Conservation (phyloP, 2,888 invertebrate genomes). For the Morpho deidamia region DNA sequence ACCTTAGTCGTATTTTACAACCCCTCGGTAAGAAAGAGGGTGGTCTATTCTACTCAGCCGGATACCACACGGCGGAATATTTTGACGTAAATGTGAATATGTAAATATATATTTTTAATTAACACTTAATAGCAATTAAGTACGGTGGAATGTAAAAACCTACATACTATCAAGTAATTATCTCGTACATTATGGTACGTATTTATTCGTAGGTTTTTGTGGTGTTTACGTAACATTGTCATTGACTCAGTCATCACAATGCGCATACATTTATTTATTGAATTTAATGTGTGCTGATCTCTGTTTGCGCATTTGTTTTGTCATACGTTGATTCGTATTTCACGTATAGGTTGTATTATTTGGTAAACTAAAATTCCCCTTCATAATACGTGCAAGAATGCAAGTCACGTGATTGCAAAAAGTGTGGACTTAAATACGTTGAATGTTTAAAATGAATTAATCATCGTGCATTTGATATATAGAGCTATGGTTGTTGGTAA, state of each 20-base stretch:
- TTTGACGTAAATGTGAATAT: no score
- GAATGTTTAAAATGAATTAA: neutral
- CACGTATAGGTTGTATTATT: neutral
- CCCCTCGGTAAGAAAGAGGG: no score
- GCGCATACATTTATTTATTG: conserved; percentile 9
- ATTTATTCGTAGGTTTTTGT: conserved; percentile 10
- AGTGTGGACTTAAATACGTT: no score
- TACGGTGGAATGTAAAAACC: no score
- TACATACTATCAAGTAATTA: neutral
- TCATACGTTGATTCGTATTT: neutral
- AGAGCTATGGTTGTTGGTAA: no score
- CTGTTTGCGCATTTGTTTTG: neutral
- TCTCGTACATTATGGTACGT: conserved; percentile 2
- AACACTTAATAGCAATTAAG: no score
- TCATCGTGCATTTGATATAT: neutral
- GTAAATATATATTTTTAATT: no score
- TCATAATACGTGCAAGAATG: no score
- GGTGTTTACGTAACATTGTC: neutral
- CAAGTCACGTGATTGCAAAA: no score
- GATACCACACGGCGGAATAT: no score
- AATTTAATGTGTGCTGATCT: neutral
- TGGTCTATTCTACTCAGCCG: no score
- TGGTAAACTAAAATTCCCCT: neutral
- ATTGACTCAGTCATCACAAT: conserved; percentile 15
- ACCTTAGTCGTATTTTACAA: no score